Base-by-base conservation (phyloP, 1,140 invertebrate genomes). In the Meloidogyne hapla region DNA sequence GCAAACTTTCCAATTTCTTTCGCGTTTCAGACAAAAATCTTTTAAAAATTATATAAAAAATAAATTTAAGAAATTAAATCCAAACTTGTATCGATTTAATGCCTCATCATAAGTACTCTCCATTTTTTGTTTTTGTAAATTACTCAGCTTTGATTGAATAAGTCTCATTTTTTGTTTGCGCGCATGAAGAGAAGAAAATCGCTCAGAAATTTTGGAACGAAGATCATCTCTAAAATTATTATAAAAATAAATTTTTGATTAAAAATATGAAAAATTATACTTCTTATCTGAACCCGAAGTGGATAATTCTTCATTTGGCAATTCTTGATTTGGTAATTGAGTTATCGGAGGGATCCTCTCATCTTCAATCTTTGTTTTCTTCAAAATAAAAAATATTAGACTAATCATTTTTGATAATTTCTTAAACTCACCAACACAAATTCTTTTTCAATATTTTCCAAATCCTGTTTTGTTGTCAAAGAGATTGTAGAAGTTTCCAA, bases 161-260 rank as follows among this genome's bases (percentile, higher is more conserved):
- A 64, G 61, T n/a, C 75, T 63, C 77, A 78, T 78, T 56, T 75
- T 79, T 5, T 78, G 67, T 12, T 78, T 78, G n/a, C 78, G 65
- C 10, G 77, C 77, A 26, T 45, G 68, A 13, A 78, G 28, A 48
- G 77, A 69, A 23, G 77, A 71, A 79, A 78, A 78, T 1, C 77
- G 77, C 23, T 79, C 67, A n/a, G 75, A 80, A 61, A 78, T 78
- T 62, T 79, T 68, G 1, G 66, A 23, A 56, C 61, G 77, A 25
- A 78, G 68, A 40, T 77, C 76, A 65, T 75, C 75, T 61, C 76
- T 78, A 18, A 67, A 69, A 42, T n/a, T 15, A 75, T 15, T 1
- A 78, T 26, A 21, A 1, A 75, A 21, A 48, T 77, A 15, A 25
- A 4, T 23, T 61, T 74, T 25, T n/a, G n/a, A n/a, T n/a, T n/a